Evolutionary conservation across 2,797 vertebrate genomes (phyloP).

Genomic region (Scyliorhinus canicula): DNA sequence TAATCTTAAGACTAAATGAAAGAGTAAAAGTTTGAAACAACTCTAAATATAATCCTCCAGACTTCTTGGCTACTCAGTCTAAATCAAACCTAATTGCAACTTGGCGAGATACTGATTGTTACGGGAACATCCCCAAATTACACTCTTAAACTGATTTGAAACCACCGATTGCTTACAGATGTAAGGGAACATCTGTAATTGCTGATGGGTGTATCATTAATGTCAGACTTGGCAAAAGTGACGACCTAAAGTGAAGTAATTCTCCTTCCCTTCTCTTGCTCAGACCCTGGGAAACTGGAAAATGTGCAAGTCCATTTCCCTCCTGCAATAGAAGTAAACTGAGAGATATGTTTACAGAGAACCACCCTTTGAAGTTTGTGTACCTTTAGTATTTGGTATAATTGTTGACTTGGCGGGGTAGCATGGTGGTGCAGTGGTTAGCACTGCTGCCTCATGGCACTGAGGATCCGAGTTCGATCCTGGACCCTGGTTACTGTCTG

Average conservation of each 20-base stretch:
- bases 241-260: neutral
- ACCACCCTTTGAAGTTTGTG: neutral
- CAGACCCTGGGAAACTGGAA: neutral
- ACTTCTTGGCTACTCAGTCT: neutral
- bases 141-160: neutral
- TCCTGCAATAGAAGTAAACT: neutral
- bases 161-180: neutral
- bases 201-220: neutral
- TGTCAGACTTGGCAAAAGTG: neutral
- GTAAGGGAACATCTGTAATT: neutral
- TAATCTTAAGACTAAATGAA: neutral
- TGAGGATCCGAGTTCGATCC: no score
- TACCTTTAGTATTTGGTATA: neutral
- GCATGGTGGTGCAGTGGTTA: no score
- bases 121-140: neutral
- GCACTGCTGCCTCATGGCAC: no score
- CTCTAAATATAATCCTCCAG: neutral
- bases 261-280: neutral
- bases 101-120: neutral
- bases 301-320: neutral
- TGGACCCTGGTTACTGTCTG: no score
- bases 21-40: neutral
- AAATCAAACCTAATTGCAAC: neutral
- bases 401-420: neutral
- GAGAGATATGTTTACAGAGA: neutral